A percentile compares a stretch with the other conserved stretches of the same genome.
phyloP scores from a whole-genome alignment of 2,888 invertebrate genomes.

The Nomada lathburiana region DNA sequence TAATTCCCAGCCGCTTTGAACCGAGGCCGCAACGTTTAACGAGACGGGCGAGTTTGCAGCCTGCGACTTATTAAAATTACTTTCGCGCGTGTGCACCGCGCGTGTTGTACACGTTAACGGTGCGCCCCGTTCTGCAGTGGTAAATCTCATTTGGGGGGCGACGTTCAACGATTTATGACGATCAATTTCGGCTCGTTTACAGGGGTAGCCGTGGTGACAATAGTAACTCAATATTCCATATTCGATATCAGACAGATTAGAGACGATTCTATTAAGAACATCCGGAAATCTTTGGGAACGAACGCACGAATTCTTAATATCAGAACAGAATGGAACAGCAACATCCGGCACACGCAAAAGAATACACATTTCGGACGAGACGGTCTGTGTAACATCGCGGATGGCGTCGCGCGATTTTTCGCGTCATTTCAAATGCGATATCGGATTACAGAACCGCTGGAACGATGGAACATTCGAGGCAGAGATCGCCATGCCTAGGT shows the following conservation, averaged over 20 bases:
- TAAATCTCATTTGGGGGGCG: neutral
- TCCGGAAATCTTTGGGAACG: no score
- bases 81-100: neutral
- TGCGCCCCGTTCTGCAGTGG: constrained; percentile 7
- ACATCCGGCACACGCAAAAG: no score
- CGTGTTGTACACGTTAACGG: neutral
- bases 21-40: constrained; percentile 38
- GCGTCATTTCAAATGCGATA: neutral
- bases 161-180: no score
- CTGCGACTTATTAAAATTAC: constrained; percentile 38
- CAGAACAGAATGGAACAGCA: no score
- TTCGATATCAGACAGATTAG: no score
- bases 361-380: neutral
- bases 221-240: no score
- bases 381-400: neutral
- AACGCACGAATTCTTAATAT: no score
- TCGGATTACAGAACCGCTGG: neutral
- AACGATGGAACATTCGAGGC: neutral
- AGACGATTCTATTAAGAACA: no score
- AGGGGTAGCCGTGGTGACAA: no score
- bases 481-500: neutral
- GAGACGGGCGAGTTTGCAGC: constrained; percentile 1
- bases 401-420: neutral
- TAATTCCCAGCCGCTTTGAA: constrained; percentile 43
- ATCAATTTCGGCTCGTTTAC: no score